Evolutionary conservation across 2,888 invertebrate genomes (phyloP).

Genomic region (Diachrysia chrysitis): DNA sequence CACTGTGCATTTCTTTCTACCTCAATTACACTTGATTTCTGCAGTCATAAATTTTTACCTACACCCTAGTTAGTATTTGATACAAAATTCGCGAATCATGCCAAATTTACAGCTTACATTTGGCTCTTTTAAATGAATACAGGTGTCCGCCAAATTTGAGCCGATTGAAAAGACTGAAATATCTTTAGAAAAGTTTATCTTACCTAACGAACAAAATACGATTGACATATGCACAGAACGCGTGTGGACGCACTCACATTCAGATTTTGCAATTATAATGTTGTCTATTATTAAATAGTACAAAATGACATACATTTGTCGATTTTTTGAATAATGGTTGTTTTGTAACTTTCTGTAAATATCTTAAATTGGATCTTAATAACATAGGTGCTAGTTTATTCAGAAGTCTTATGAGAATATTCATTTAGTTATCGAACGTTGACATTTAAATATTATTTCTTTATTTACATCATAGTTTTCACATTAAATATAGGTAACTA

Average conservation of each 20-base stretch:
- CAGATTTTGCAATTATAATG: slow-evolving; percentile 56
- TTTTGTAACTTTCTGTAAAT: slow-evolving; percentile 60
- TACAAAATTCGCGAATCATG: slow-evolving; percentile 50
- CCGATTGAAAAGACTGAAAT: slow-evolving; percentile 69
- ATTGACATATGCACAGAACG: slow-evolving; percentile 41
- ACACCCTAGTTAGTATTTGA: slow-evolving; percentile 26
- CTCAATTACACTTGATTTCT: slow-evolving; percentile 61
- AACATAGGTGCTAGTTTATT: slow-evolving; percentile 81
- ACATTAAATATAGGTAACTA: slow-evolving; percentile 44
- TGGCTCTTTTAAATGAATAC: slow-evolving; percentile 44
- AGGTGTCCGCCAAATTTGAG: slow-evolving; percentile 60
- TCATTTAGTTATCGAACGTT: slow-evolving; percentile 49
- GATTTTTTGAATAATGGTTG: slow-evolving; percentile 53
- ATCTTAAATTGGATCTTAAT: slow-evolving; percentile 55
- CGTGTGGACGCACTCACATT: slow-evolving; percentile 28
- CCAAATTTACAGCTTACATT: slow-evolving; percentile 57
- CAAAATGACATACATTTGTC: slow-evolving; percentile 68
- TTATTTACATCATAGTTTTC: slow-evolving; percentile 41
- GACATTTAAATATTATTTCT: slow-evolving; percentile 52
- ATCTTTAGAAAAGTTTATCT: slow-evolving; percentile 58
- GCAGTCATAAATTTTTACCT: slow-evolving; percentile 21
- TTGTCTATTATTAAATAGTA: slow-evolving; percentile 76
- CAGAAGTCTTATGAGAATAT: slow-evolving; percentile 73
- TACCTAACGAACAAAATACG: slow-evolving; percentile 38
- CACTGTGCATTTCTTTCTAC: slow-evolving; percentile 71